Percentiles rank a stretch among this genome's conserved stretches.
These are phyloP conservation scores for Rhabdomys pumilio DNA, from an alignment of 2,797 vertebrate genomes.

Conservation along the genomic window DNA sequence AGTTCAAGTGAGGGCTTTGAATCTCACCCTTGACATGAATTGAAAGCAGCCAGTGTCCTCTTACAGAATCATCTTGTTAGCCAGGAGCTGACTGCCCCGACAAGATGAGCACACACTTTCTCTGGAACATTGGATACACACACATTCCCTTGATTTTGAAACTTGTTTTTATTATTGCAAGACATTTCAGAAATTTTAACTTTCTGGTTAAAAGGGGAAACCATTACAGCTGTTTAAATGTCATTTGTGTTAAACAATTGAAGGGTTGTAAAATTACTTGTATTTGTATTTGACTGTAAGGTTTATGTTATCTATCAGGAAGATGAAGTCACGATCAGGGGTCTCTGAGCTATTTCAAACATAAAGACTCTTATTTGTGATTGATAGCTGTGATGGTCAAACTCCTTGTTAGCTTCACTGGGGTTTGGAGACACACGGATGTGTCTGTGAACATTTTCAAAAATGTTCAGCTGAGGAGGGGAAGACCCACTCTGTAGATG, in stretches of 20 bases:
- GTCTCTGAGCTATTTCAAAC: not conserved
- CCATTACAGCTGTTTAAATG: not conserved
- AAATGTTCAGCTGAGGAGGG: not conserved
- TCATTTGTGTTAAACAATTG: not conserved
- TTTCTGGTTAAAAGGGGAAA: not conserved
- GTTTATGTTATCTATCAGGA: not conserved
- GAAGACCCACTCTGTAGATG: not conserved
- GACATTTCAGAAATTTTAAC: not conserved
- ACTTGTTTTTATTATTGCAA: not conserved
- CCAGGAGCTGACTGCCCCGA: not conserved
- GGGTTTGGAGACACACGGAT: not conserved
- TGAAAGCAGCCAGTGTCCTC: not conserved
- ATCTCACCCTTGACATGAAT: not conserved
- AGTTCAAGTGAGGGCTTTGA: not conserved
- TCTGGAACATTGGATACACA: not conserved
- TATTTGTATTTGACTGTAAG: not conserved
- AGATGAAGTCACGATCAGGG: not conserved
- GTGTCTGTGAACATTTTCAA: not conserved
- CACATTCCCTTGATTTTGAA: not conserved
- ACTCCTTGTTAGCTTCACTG: not conserved
- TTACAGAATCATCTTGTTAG: not conserved
- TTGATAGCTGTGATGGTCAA: not conserved
- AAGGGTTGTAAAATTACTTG: not conserved
- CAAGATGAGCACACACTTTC: too few relatives aligned
- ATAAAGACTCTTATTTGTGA: not conserved